Conservation (phyloP, 2,888 invertebrate genomes). For the Bellardia pandia region DNA sequence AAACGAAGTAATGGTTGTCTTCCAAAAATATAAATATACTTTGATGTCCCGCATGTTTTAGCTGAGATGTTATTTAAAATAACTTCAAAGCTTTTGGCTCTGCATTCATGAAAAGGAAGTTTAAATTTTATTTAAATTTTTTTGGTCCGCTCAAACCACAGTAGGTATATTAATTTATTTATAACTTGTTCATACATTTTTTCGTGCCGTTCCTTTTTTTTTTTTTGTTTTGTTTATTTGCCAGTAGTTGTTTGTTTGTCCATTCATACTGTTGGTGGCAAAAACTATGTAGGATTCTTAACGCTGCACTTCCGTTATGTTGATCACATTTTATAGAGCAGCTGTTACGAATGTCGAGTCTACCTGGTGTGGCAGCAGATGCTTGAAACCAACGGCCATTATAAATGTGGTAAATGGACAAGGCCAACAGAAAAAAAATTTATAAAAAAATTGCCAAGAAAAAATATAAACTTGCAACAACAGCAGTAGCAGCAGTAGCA, state of each 20-base stretch:
- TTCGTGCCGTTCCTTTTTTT: background rate
- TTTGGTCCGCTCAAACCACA: background rate
- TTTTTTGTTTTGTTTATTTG: constrained; percentile 24
- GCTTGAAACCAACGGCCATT: constrained; percentile 61
- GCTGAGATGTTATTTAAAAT: too few relatives aligned
- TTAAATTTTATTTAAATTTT: too few relatives aligned
- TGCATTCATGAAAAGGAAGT: too few relatives aligned
- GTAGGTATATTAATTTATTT: constrained; percentile 48
- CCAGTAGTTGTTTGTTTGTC: constrained; percentile 32
- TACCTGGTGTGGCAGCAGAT: constrained; percentile 73
- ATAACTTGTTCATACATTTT: constrained; percentile 27
- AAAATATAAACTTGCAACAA: constrained; percentile 41
- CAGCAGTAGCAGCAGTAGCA: constrained; percentile 15
- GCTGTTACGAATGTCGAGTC: constrained; percentile 72
- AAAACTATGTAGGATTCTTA: constrained; percentile 66
- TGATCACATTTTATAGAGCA: constrained; percentile 76
- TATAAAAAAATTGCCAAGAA: constrained; percentile 3
- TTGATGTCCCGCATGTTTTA: too few relatives aligned
- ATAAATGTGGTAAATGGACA: constrained; percentile 68
- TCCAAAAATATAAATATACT: too few relatives aligned
- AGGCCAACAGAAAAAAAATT: constrained; percentile 32
- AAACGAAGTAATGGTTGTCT: too few relatives aligned
- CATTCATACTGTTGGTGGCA: constrained; percentile 33
- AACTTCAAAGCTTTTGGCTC: too few relatives aligned
- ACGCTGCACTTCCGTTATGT: constrained; percentile 75